These are phyloP conservation scores for Schlechtendalia chinensis DNA, from an alignment of 1,140 invertebrate genomes.

Conservation along the genomic window DNA sequence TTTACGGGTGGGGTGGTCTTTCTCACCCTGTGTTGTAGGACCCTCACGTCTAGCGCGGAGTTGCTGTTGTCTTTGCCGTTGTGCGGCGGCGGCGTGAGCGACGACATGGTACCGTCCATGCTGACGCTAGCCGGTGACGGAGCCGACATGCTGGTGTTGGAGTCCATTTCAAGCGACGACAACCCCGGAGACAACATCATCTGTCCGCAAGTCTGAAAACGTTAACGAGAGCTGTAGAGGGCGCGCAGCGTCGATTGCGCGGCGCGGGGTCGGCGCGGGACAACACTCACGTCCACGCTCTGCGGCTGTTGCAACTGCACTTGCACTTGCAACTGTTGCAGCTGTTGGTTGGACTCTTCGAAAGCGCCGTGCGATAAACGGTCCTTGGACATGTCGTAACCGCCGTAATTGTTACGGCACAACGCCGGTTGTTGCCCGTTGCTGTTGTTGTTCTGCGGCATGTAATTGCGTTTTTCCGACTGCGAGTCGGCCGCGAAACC, in stretches of 20 bases:
- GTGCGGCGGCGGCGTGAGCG: conserved; percentile 57
- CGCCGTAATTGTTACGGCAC: conserved; percentile 51
- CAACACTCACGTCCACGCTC: conserved; percentile 29
- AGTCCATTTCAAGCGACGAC: conserved; percentile 72
- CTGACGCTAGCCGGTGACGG: conserved; percentile 73
- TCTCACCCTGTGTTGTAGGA: conserved; percentile 83
- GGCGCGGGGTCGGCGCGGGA: no score
- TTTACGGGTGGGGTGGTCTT: conserved; percentile 43
- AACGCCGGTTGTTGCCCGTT: not conserved
- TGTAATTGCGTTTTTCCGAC: conserved; percentile 27
- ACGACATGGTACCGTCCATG: conserved; percentile 61
- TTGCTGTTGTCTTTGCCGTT: conserved; percentile 44
- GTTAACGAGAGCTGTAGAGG: no score
- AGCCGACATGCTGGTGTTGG: conserved; percentile 73
- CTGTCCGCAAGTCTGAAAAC: conserved; percentile 54
- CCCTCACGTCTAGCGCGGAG: conserved; percentile 66
- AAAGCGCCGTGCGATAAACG: conserved; percentile 51
- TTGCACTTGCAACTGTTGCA: conserved; percentile 70
- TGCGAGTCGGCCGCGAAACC: conserved; percentile 22
- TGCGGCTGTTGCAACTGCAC: conserved; percentile 60
- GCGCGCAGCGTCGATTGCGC: no score
- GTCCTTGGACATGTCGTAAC: conserved; percentile 57
- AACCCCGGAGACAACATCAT: conserved; percentile 67
- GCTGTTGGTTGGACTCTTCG: conserved; percentile 58
- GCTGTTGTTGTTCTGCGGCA: conserved; percentile 19